Percentiles rank a stretch among this genome's conserved stretches.
phyloP scores from a whole-genome alignment of 2,888 invertebrate species.

The Xylocampa areola region DNA sequence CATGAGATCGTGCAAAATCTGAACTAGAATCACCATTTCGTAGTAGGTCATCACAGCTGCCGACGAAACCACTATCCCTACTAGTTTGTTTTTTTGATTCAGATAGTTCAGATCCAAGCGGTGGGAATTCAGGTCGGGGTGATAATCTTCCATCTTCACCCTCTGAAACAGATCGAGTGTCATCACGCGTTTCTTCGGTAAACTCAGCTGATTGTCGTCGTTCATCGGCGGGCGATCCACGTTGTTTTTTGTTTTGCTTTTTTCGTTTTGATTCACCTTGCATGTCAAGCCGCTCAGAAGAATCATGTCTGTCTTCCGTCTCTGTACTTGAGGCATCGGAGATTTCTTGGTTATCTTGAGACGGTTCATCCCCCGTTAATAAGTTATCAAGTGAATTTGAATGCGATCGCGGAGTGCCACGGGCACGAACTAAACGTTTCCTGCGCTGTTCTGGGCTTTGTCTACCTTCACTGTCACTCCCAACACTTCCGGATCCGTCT shows the following conservation, averaged over 20 bases:
- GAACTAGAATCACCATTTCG: slow-evolving; percentile 91
- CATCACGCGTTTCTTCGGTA: slow-evolving; percentile 90
- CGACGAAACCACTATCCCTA: slow-evolving; percentile 96
- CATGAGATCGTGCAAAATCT: slow-evolving; percentile 86
- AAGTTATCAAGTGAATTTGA: slow-evolving; percentile 95
- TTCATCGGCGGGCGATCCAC: slow-evolving; percentile 90
- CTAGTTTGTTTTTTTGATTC: slow-evolving; percentile 94
- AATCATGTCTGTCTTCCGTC: slow-evolving; percentile 91
- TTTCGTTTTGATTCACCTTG: slow-evolving; percentile 96
- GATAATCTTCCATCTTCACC: slow-evolving; percentile 92
- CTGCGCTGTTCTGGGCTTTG: slow-evolving; percentile 96
- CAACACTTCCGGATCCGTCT: slow-evolving; percentile 96
- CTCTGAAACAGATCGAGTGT: slow-evolving; percentile 90
- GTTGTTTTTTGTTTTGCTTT: slow-evolving; percentile 93
- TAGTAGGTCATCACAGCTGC: slow-evolving; percentile 95
- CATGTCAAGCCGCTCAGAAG: slow-evolving; percentile 92
- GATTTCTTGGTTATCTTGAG: slow-evolving; percentile 88
- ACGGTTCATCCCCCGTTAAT: slow-evolving; percentile 91
- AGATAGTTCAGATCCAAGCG: slow-evolving; percentile 89
- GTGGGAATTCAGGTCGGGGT: slow-evolving; percentile 91
- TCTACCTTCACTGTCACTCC: slow-evolving; percentile 96
- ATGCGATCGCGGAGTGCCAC: slow-evolving; percentile 95
- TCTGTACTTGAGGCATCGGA: slow-evolving; percentile 95
- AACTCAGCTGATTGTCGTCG: slow-evolving; percentile 91
- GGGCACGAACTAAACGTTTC: slow-evolving; percentile 94